Evolutionary conservation across 2,113 vertebrate species (phyloP), one percentile per base, ranked within the genome.

Genomic region (Kobus ellipsiprymnus): DNA sequence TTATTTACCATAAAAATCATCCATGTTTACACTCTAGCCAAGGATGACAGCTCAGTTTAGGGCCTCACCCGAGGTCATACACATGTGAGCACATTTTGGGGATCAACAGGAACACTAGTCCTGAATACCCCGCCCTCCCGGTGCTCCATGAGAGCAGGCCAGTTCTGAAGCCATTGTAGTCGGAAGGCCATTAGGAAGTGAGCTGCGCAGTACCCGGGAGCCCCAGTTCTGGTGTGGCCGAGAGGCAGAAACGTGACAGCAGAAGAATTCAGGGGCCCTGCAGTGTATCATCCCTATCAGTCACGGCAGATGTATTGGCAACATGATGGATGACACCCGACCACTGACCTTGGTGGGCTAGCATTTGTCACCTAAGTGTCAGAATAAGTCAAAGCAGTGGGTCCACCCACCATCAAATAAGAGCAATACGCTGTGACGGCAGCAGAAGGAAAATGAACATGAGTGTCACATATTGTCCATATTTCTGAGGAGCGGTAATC

Each of bases 301-400:
- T 97, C 96, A 95, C 5, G 25, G 91, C 83, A 71, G 48, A 95
- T 95, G 36, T 97, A 96, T 95, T 98, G 95, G 96, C 97, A 97
- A 50, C 50, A 93, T 97, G 98, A 96, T 87, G 96, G 90, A 98
- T 98, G 96, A 95, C 91, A 94, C 71, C 74, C 94, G 94, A 44
- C 40, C 55, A 81, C 96, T 98, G 94, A 95, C 97, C 93, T 98
- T 98, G 98, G 97, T 95, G 71, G 94, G 21, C 95, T 67, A 95
- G 60, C 16, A 59, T 97, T 84, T 97, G 84, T 88, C 87, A 97
- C 96, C 5, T 77, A 94, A 98, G 93, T 94, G 95, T 94, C 84
- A 96, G 97, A 96, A 94, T 98, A 97, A 98, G 97, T 98, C 89
- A 89, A 97, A 98, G 97, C 67, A 90, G 84, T 86, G 59, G 27